Evolutionary conservation across 2,888 invertebrate genomes (phyloP).

Genomic region (Lithodes maja): DNA sequence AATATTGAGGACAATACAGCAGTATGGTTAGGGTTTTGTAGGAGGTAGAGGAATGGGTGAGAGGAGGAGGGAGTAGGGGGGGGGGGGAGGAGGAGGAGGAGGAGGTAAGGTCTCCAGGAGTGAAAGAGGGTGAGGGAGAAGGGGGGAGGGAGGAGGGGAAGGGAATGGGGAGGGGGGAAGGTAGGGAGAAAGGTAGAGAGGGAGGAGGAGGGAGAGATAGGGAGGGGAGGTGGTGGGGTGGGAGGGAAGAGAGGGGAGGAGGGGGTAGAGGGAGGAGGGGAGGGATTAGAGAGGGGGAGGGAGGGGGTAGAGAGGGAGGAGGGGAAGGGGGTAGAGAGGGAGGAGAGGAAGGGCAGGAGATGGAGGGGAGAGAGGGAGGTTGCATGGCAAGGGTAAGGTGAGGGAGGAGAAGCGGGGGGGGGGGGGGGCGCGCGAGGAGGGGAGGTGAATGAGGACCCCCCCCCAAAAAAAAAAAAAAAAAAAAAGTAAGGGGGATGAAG

Average conservation of each 20-base stretch:
- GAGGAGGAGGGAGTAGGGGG: too few relatives aligned
- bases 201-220: background rate
- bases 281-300: background rate
- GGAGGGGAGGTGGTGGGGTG: background rate
- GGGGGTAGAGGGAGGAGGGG: background rate
- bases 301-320: slow-evolving; percentile 5
- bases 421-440: background rate
- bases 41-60: too few relatives aligned
- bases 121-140: background rate
- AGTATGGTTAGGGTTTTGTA: too few relatives aligned
- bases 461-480: too few relatives aligned
- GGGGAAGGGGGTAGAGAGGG: background rate
- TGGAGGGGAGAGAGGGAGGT: background rate
- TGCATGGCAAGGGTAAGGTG: background rate
- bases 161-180: background rate
- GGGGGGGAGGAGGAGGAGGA: background rate
- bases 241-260: too few relatives aligned
- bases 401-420: too few relatives aligned
- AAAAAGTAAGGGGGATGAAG: slow-evolving; percentile 1
- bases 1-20: too few relatives aligned
- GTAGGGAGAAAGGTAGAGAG: too few relatives aligned
- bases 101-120: background rate
- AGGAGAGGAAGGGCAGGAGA: background rate
- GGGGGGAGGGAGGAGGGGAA: background rate
- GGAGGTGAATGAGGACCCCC: too few relatives aligned